Evolutionary conservation across 2,797 vertebrate genomes (phyloP).

Genomic region (Fundulus diaphanus): DNA sequence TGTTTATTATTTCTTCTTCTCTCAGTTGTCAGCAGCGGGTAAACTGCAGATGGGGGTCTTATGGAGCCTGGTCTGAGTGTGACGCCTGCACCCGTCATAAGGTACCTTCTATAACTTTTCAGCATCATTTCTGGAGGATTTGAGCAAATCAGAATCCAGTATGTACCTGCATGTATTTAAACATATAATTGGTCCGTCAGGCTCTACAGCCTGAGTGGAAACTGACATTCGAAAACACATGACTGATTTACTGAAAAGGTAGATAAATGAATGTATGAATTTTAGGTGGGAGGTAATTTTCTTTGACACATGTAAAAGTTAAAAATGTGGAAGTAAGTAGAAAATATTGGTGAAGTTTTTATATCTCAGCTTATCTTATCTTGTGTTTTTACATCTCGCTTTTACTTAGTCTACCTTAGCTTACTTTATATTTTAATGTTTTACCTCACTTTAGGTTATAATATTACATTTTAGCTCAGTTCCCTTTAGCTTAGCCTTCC

Average conservation of each 20-base stretch:
- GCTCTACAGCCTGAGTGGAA: not conserved
- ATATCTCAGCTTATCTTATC: too few species aligned
- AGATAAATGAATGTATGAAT: too few species aligned
- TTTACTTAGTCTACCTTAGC: too few species aligned
- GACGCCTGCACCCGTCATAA: conserved; percentile 88
- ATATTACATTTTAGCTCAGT: too few species aligned
- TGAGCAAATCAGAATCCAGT: not conserved
- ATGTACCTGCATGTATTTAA: not conserved
- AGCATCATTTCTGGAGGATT: not conserved
- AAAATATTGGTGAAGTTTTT: not conserved
- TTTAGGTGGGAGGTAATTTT: too few species aligned
- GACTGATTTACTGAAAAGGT: not conserved
- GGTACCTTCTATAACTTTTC: too few species aligned
- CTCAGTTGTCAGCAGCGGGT: conserved; percentile 74
- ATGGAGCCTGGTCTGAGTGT: conserved; percentile 90
- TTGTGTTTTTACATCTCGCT: too few species aligned
- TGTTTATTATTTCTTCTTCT: not conserved
- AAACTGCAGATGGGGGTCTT: conserved; percentile 87
- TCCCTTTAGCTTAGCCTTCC: too few species aligned
- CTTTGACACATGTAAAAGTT: too few species aligned
- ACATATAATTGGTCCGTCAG: not conserved
- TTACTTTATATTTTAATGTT: too few species aligned
- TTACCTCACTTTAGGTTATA: too few species aligned
- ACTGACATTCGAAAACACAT: not conserved
- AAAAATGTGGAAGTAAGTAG: not conserved